Evolutionary conservation across 2,113 vertebrate genomes (phyloP).

Genomic region (Thamnophis sirtalis): DNA sequence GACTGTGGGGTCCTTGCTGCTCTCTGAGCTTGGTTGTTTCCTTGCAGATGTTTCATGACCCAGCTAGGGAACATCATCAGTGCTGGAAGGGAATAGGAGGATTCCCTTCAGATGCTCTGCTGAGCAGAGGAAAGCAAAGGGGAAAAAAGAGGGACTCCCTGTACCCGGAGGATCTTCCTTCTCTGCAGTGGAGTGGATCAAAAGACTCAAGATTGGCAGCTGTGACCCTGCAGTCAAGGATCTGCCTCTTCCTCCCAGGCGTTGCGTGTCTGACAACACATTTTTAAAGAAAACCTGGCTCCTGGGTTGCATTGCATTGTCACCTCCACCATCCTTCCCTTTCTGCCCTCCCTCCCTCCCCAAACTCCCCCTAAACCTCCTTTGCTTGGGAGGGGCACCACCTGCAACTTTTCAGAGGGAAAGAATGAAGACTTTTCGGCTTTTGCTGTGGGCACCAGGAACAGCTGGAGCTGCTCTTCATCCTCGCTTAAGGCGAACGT

Average conservation of each 20-base stretch:
- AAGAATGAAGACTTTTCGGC: constrained; percentile 3
- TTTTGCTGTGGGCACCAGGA: constrained; percentile 9
- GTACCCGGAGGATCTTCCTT: too few species aligned
- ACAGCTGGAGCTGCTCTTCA: constrained; percentile 3
- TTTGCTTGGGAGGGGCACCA: neutral
- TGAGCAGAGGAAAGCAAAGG: too few species aligned
- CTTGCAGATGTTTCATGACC: neutral
- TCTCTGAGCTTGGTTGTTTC: too few species aligned
- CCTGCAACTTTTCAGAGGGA: neutral
- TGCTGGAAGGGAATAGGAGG: too few species aligned
- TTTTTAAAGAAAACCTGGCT: neutral
- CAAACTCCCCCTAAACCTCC: neutral
- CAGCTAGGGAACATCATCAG: too few species aligned
- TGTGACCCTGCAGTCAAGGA: neutral
- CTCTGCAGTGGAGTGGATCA: neutral
- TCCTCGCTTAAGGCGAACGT: neutral
- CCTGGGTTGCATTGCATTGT: neutral
- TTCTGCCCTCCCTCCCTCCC: neutral
- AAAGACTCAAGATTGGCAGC: neutral
- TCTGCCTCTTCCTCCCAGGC: neutral
- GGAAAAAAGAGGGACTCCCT: too few species aligned
- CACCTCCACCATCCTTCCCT: neutral
- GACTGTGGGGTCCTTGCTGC: too few species aligned
- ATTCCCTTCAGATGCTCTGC: neutral
- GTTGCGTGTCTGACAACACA: neutral